Evolutionary conservation across 2,797 vertebrate genomes (phyloP).

Genomic region (Siniperca obscura): DNA sequence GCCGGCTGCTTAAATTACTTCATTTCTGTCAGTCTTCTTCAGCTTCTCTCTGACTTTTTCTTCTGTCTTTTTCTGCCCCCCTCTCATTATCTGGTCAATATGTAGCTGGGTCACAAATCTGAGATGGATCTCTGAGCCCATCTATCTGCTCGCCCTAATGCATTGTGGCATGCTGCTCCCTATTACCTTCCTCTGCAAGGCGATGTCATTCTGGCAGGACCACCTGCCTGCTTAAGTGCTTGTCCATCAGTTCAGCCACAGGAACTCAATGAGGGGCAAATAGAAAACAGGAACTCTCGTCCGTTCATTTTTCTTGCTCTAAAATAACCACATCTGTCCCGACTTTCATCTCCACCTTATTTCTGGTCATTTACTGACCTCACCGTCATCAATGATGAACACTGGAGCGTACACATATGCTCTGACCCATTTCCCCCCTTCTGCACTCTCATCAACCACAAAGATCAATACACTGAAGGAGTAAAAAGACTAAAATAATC

Average conservation of each 20-base stretch:
- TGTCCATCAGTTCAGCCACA: constrained; percentile 54
- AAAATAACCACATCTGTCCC: constrained; percentile 26
- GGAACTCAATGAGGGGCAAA: constrained; percentile 35
- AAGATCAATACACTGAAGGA: constrained; percentile 49
- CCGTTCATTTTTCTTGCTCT: constrained; percentile 20
- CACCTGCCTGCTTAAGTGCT: constrained; percentile 49
- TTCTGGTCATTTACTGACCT: constrained; percentile 47
- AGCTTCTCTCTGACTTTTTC: constrained; percentile 11
- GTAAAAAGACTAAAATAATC: constrained; percentile 31
- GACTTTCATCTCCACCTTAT: constrained; percentile 24
- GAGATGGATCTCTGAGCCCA: constrained; percentile 20
- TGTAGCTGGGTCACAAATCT: constrained; percentile 35
- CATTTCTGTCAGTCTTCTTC: constrained; percentile 48
- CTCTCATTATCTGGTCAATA: constrained; percentile 51
- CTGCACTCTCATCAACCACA: constrained; percentile 23
- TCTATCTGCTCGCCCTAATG: constrained; percentile 53
- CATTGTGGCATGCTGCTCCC: constrained; percentile 48
- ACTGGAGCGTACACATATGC: constrained; percentile 24
- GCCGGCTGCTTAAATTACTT: constrained; percentile 49
- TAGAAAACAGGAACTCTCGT: constrained; percentile 12
- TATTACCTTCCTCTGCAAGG: constrained; percentile 38
- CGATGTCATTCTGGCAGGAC: constrained; percentile 41
- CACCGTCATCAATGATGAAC: constrained; percentile 57
- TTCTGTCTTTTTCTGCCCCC: constrained; percentile 17
- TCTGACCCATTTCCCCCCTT: constrained; percentile 15